Base-by-base conservation (phyloP, 2,888 invertebrate species). In the Pycnomerus fuliginosus region DNA sequence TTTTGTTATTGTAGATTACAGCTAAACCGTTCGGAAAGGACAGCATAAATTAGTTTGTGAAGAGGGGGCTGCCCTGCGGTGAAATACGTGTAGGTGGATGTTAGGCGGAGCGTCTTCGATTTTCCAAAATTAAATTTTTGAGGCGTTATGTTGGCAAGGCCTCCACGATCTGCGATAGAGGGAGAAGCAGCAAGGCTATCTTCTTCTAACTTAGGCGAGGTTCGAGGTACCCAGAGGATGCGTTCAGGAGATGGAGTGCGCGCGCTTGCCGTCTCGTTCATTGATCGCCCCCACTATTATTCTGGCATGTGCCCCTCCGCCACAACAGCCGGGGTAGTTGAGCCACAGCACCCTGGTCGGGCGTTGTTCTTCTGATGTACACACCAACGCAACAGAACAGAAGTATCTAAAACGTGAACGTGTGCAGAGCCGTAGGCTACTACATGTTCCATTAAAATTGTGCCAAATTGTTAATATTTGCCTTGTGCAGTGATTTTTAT, bases 401-500 rank as follows among this genome's bases (percentile, higher is more conserved):
- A 25, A 8, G 11, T 25, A 12, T 7, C 25, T 3, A 10, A n/a
- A 10, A 3, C 4, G 11, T 8, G 20, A 20, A 20, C 4, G 20
- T 5, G 20, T 8, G 20, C 8, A 4, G 20, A 4, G 20, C 20
- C 20, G 20, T 20, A 20, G 5, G 8, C 20, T 8, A 8, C 20
- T 20, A 4, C 20, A 20, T 4, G 4, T 8, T 20, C 8, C 20
- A 5, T 20, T 25, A n/a, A n/a, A n/a, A n/a, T n/a, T 16, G 42
- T 42, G 42, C 42, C 42, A 43, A 43, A 16, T n/a, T n/a, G n/a
- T 29, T 30, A 27, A 16, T 16, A 37, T 40, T 44, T 44, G 44
- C 40, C 15, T 41, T 31, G 46, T 41, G 46, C 46, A 46, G 40
- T 46, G 35, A 15, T 77, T 77, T 68, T 78, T 79, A 78, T 74